Base-by-base conservation (phyloP, 2,888 invertebrate species). In the Taphrorychus bicolor region DNA sequence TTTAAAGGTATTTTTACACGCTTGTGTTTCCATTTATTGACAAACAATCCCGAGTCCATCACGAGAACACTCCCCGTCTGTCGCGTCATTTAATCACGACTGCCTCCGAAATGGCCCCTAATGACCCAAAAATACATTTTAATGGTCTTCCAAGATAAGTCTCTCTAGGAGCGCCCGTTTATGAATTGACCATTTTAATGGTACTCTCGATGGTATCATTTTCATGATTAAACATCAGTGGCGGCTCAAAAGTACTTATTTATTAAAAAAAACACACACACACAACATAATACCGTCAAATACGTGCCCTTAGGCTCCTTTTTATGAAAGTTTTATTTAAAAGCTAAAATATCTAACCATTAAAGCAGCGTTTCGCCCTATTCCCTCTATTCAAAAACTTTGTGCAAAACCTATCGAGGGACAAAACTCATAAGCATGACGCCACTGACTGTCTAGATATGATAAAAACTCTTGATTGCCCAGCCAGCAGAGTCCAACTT, bases 91-190 rank as follows among this genome's bases (percentile, higher is more conserved):
- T 68, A 68, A 68, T 68, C 61, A 52, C 56, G 41, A 32, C 49
- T 56, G 41, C 59, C 63, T 54, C 42, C 42, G 69, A 64, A 59
- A 69, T 21, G 53, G 61, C 32, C 56, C 61, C 45, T 73, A 73
- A 74, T 72, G 73, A 73, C 71, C 72, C 57, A 69, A 73, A 74
- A 73, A 69, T 72, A 64, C 71, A 68, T 72, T 73, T 71, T 73
- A 73, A 74, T 72, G 73, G 69, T 56, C 54, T 54, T 59, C 51
- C 52, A 56, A 66, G 57, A 52, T 24, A 65, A n/a, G 48, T 59
- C 59, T n/a, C n/a, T 59, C 65, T 53, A 66, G 60, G 57, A 56
- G 53, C 51, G 60, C 60, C 57, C n/a, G 56, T 56, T 60, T 66
- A 66, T 66, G 66, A 66, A 66, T 66, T 66, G 60, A 56, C 66